phyloP scores from a whole-genome alignment of 2,888 invertebrate genomes.

The Acutogordius australiensis region DNA sequence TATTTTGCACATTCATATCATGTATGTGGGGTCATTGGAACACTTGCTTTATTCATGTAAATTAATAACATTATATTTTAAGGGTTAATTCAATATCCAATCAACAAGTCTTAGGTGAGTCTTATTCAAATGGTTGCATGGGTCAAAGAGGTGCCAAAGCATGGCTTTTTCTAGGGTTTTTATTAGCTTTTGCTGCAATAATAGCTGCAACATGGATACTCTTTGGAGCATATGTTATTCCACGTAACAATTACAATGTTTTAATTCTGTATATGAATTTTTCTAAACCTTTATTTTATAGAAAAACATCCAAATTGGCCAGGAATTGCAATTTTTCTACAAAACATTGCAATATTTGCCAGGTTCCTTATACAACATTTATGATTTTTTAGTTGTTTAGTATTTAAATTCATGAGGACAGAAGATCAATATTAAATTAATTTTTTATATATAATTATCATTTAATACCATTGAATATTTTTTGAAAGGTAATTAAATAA shows the following conservation, averaged over 20 bases:
- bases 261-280: not conserved
- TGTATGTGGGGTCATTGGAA: constrained; percentile 70
- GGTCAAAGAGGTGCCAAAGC: constrained; percentile 58
- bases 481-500: too few species aligned
- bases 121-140: constrained; percentile 49
- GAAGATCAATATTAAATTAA: constrained; percentile 5
- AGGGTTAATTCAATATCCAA: constrained; percentile 11
- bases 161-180: constrained; percentile 83
- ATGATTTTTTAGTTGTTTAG: not conserved
- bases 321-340: constrained; percentile 63
- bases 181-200: constrained; percentile 73
- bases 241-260: constrained; percentile 13
- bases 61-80: constrained; percentile 17
- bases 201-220: constrained; percentile 87
- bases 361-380: constrained; percentile 21
- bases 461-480: too few species aligned
- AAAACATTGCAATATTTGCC: constrained; percentile 71
- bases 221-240: constrained; percentile 42
- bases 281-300: constrained; percentile 17
- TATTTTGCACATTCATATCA: constrained; percentile 38
- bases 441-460: too few species aligned
- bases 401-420: constrained; percentile 10
- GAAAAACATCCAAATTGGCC: constrained; percentile 33
- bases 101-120: constrained; percentile 27
- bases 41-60: constrained; percentile 67